Base-by-base conservation (phyloP, 2,113 vertebrate genomes). In the Neolamprologus longior region DNA sequence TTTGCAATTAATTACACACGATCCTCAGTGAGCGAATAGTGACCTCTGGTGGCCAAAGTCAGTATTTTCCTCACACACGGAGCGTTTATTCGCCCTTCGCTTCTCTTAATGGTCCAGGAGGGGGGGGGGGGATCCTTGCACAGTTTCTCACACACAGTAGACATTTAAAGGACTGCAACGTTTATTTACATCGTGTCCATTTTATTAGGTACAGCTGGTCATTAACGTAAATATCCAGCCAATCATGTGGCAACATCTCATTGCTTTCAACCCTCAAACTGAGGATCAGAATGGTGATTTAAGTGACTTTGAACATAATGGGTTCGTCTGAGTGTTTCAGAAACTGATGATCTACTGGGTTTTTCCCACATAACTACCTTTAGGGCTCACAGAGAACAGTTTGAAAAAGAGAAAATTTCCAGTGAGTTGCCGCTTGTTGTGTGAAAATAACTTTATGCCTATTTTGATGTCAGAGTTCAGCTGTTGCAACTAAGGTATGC, bases 1-100 rank as follows among this genome's bases (percentile, higher is more conserved):
- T 42, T 58, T 9, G 1, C 31, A 82, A 7, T 15, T 14, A 47
- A 14, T 52, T 24, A 7, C 3, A 21, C 11, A 7, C 8, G 3
- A n/a, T 4, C 26, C 42, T 47, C 24, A 9, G 40, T 53, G 21
- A 21, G 68, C 2, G 0, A 86, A 84, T 7, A 83, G 26, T 19
- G 91, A 52, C 91, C 68, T 42, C 91, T 89, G 12, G 86, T 86
- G 94, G 61, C 7, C 11, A 71, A 71, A 15, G 8, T 7, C 21
- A 37, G 13, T 24, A 78, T 80, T 81, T 58, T 6, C 4, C 35
- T 78, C 80, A 6, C 15, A 42, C 11, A 4, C 7, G 19, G 33
- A 37, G 61, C 21, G 1, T 73, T 73, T 73, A 42, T 45, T 26
- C 37, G 7, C 21, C 37, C 66, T 45, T 42, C 21, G 37, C 37